phyloP scores from a whole-genome alignment of 2,113 vertebrate species.

The Oryzias javanicus region DNA sequence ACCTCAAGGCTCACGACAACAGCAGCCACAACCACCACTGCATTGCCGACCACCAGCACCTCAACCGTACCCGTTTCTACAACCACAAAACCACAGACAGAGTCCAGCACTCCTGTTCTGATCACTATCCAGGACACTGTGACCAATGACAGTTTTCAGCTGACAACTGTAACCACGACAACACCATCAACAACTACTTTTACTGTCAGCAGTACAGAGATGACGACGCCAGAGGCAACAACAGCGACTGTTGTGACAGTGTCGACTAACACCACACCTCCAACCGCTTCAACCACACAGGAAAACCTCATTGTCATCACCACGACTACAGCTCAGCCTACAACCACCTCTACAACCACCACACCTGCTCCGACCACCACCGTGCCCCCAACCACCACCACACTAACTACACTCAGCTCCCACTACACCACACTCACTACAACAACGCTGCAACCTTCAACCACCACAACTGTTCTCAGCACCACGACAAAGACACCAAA shows the following conservation, averaged over 20 bases:
- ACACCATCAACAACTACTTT: constrained; percentile 56
- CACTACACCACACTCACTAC: constrained; percentile 47
- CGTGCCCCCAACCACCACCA: constrained; percentile 25
- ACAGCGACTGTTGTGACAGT: constrained; percentile 46
- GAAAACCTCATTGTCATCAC: constrained; percentile 39
- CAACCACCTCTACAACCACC: constrained; percentile 44
- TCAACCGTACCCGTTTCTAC: constrained; percentile 18
- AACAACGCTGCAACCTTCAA: constrained; percentile 73
- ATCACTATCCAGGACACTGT: constrained; percentile 48
- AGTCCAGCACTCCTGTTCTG: not conserved
- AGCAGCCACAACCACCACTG: constrained; percentile 9
- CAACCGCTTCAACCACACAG: constrained; percentile 18
- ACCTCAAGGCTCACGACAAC: constrained; percentile 21
- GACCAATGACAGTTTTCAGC: constrained; percentile 55
- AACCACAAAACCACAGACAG: not conserved
- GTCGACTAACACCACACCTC: constrained; percentile 17
- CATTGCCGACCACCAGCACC: constrained; percentile 20
- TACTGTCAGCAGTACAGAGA: constrained; percentile 56
- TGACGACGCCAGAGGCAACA: constrained; percentile 19
- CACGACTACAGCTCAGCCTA: constrained; percentile 18
- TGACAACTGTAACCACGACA: constrained; percentile 59
- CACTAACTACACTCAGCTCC: constrained; percentile 40
- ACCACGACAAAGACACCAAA: constrained; percentile 56
- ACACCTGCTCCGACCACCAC: constrained; percentile 45
- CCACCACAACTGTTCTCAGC: constrained; percentile 71